A percentile compares a stretch with the other conserved stretches of the same genome.
These are phyloP conservation scores for Molossus molossus DNA, from an alignment of 2,797 vertebrate genomes.

Conservation along the genomic window DNA sequence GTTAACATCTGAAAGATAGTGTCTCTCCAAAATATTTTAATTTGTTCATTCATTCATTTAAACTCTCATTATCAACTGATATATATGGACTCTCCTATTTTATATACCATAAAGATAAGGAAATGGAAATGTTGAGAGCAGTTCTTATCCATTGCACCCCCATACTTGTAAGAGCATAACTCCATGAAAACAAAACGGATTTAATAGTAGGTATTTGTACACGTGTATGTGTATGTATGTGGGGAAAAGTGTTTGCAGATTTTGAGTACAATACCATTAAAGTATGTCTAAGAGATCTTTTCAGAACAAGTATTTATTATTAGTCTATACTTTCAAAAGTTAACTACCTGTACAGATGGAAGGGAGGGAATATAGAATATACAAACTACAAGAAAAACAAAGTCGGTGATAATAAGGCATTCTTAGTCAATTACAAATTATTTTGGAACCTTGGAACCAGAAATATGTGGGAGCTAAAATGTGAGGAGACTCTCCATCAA, in stretches of 20 bases:
- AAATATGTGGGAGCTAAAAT: background rate
- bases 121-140: background rate
- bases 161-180: background rate
- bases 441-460: background rate
- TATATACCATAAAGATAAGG: background rate
- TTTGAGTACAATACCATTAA: background rate
- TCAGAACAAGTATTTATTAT: background rate
- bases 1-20: background rate
- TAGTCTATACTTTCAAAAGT: background rate
- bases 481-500: background rate
- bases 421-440: background rate
- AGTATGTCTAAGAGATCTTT: background rate
- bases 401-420: background rate
- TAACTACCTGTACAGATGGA: background rate
- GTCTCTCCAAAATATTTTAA: background rate
- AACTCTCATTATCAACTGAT: background rate
- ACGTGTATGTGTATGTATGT: background rate
- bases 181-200: background rate
- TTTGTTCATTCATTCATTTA: background rate
- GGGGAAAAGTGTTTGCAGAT: background rate
- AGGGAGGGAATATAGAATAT: background rate
- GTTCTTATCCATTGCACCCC: background rate
- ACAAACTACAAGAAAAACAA: background rate
- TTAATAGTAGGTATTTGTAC: background rate
- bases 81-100: background rate